Conservation (phyloP, 2,797 vertebrate genomes). For the Manis pentadactyla region DNA sequence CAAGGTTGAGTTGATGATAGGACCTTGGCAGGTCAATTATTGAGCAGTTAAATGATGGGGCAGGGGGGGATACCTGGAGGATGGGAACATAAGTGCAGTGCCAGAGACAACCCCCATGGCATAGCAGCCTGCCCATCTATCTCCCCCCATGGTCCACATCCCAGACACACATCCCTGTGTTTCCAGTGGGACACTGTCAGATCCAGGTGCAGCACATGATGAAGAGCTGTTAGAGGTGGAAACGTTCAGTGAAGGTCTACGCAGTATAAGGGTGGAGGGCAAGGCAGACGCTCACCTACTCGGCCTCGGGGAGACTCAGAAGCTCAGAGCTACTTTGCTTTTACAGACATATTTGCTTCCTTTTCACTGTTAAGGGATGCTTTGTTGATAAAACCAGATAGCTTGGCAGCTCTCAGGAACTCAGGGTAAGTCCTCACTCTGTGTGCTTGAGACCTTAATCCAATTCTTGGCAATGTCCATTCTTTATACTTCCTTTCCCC, state of each 20-base stretch:
- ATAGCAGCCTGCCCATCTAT: neutral
- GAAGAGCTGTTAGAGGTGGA: neutral
- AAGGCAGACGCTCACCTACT: neutral
- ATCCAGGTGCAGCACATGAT: neutral
- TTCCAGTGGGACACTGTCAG: neutral
- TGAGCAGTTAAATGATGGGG: neutral
- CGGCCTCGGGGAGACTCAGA: neutral
- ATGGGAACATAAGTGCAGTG: neutral
- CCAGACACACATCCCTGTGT: neutral
- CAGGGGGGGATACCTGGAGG: neutral
- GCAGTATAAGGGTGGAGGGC: neutral
- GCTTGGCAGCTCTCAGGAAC: neutral
- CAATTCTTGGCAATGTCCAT: neutral
- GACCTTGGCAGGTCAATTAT: slow-evolving; percentile 34
- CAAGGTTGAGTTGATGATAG: slow-evolving; percentile 55
- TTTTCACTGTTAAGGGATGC: neutral
- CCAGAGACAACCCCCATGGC: neutral
- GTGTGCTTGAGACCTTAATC: neutral
- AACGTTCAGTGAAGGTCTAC: neutral
- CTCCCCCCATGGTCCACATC: neutral
- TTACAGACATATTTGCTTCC: neutral
- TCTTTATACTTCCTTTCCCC: neutral
- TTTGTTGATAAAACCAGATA: neutral
- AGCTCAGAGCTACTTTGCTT: neutral
- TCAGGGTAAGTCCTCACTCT: neutral